Evolutionary conservation across 1,140 invertebrate species (phyloP).

Genomic region (Atopsyche davidsoni): DNA sequence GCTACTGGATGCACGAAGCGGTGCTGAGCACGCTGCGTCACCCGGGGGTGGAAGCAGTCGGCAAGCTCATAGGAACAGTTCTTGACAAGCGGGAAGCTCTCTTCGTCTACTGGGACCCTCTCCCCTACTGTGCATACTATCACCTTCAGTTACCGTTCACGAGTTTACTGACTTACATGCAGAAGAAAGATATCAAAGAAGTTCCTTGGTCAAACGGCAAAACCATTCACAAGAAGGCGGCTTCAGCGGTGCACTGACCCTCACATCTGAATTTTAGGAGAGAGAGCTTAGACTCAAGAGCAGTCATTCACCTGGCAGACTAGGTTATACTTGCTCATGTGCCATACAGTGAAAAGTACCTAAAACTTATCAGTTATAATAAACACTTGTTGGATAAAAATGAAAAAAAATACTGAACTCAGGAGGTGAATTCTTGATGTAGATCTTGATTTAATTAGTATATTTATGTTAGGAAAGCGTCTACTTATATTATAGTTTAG

Average conservation of each 20-base stretch:
- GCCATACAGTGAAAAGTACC: not conserved
- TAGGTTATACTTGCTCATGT: not conserved
- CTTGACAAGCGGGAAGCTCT: slow-evolving; percentile 68
- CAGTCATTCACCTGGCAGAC: not conserved
- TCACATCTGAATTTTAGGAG: slow-evolving; percentile 34
- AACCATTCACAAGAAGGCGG: slow-evolving; percentile 39
- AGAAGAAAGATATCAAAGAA: slow-evolving; percentile 33
- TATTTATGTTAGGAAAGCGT: slow-evolving; percentile 7
- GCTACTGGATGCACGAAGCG: slow-evolving; percentile 50
- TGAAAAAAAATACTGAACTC: too few relatives aligned
- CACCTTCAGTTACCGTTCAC: slow-evolving; percentile 67
- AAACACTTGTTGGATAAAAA: too few relatives aligned
- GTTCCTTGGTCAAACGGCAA: slow-evolving; percentile 43
- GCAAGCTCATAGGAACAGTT: slow-evolving; percentile 57
- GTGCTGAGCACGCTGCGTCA: slow-evolving; percentile 45
- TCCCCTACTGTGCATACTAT: slow-evolving; percentile 78
- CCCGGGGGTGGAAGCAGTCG: slow-evolving; percentile 45
- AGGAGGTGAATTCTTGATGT: slow-evolving; percentile 11
- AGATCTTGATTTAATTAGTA: slow-evolving; percentile 20
- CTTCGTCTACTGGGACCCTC: slow-evolving; percentile 73
- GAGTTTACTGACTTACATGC: slow-evolving; percentile 49
- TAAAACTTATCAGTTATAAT: too few relatives aligned
- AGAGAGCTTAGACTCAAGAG: slow-evolving; percentile 27
- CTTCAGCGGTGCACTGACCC: slow-evolving; percentile 37
- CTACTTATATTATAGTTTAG: slow-evolving; percentile 14